Percentiles rank a stretch among this genome's conserved stretches.
These are phyloP conservation scores for Erpornis zantholeuca DNA, from an alignment of 2,113 vertebrate genomes.

Conservation along the genomic window DNA sequence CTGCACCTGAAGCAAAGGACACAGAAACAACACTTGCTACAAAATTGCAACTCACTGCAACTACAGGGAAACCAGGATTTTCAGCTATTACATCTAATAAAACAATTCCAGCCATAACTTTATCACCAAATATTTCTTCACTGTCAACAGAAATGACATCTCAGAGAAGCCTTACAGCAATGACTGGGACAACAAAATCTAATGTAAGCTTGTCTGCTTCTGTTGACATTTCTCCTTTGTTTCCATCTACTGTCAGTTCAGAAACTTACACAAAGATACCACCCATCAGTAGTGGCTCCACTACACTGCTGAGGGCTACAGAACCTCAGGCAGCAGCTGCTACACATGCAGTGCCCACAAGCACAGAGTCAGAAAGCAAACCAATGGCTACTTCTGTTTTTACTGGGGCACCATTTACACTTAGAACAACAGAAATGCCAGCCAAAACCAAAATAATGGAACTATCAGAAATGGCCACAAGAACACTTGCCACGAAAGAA, in stretches of 20 bases:
- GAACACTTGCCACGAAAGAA: constrained; percentile 32
- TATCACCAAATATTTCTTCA: not conserved
- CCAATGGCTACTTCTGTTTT: not conserved
- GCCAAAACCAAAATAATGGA: constrained; percentile 41
- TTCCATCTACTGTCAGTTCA: not conserved
- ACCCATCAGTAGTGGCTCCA: not conserved
- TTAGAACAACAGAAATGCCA: constrained; percentile 15
- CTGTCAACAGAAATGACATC: not conserved
- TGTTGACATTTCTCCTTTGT: not conserved
- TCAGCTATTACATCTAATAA: not conserved
- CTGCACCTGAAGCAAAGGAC: not conserved
- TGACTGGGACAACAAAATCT: not conserved
- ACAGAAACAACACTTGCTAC: not conserved
- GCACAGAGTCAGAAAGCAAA: not conserved
- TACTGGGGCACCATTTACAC: not conserved
- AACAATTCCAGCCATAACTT: not conserved
- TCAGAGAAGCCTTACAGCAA: not conserved
- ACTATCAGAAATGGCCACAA: not conserved
- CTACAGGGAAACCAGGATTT: not conserved
- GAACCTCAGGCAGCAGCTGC: not conserved
- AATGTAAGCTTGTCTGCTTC: constrained; percentile 7
- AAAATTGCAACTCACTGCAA: not conserved
- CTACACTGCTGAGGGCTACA: not conserved
- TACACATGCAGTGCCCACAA: not conserved
- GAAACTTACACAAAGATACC: not conserved